Percentiles rank a stretch among this genome's conserved stretches.
Conservation (phyloP, 2,113 vertebrate species). For the Phaethon lepturus region DNA sequence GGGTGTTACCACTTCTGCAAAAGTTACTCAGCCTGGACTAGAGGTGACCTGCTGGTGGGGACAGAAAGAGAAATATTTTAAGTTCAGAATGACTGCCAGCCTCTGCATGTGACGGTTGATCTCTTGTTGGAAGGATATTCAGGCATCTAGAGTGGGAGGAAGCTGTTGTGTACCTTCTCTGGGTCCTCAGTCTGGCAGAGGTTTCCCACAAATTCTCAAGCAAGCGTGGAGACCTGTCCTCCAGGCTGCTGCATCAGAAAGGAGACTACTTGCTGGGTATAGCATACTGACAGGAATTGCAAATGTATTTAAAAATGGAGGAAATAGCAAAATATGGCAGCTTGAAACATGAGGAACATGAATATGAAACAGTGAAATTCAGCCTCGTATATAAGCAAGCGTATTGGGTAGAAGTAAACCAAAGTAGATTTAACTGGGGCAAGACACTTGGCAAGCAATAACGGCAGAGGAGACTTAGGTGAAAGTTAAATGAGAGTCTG, state of each 20-base stretch:
- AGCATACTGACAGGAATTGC: background rate
- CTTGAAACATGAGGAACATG: background rate
- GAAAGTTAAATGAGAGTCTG: background rate
- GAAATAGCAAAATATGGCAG: background rate
- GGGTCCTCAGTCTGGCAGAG: background rate
- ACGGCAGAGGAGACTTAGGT: background rate
- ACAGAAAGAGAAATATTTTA: background rate
- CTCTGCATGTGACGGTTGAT: background rate
- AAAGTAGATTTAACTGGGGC: background rate
- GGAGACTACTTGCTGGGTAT: accelerated
- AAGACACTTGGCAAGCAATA: background rate
- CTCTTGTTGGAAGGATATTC: background rate
- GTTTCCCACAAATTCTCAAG: background rate
- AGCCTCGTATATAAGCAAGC: background rate
- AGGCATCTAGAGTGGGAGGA: background rate
- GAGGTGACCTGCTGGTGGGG: background rate
- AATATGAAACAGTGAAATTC: background rate
- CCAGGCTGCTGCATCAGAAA: background rate
- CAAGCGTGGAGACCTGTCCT: background rate
- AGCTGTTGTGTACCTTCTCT: background rate
- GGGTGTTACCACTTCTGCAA: background rate
- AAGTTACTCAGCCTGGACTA: background rate
- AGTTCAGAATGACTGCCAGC: background rate
- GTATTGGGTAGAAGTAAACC: background rate
- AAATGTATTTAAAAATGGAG: background rate